A percentile compares a stretch with the other conserved stretches of the same genome.
These are phyloP conservation scores for Leptodirus hochenwartii DNA, from an alignment of 2,888 invertebrate genomes.

Conservation along the genomic window DNA sequence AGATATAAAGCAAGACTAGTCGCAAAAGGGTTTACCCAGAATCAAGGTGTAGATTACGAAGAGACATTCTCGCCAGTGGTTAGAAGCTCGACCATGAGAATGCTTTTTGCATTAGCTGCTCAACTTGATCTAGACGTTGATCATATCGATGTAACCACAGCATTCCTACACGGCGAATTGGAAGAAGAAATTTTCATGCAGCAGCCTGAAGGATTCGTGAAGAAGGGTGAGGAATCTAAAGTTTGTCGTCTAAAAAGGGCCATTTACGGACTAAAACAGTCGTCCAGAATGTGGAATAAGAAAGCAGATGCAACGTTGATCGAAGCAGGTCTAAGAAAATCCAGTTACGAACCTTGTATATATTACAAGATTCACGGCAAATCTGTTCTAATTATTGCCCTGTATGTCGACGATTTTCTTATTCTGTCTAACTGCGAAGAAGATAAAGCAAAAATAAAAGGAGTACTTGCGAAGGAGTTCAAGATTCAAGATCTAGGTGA, in stretches of 20 bases:
- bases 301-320: too few species aligned
- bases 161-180: slow-evolving; percentile 14
- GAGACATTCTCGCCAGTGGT: slow-evolving; percentile 14
- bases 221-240: neutral
- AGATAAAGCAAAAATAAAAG: too few species aligned
- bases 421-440: too few species aligned
- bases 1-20: slow-evolving; percentile 10
- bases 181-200: slow-evolving; percentile 13
- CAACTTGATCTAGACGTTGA: slow-evolving; percentile 9
- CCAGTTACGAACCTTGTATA: too few species aligned
- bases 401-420: too few species aligned
- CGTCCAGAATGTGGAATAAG: slow-evolving; percentile 11
- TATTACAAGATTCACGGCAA: too few species aligned
- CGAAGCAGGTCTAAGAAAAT: too few species aligned
- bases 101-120: slow-evolving; percentile 11
- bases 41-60: slow-evolving; percentile 12
- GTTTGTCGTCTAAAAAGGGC: slow-evolving; percentile 18
- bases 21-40: slow-evolving; percentile 11
- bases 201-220: slow-evolving; percentile 11
- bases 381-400: too few species aligned
- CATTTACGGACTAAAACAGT: slow-evolving; percentile 20
- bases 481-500: too few species aligned
- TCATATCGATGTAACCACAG: slow-evolving; percentile 15
- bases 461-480: too few species aligned
- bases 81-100: slow-evolving; percentile 11